Base-by-base conservation (phyloP, 2,113 vertebrate genomes). In the Onychostoma macrolepis region DNA sequence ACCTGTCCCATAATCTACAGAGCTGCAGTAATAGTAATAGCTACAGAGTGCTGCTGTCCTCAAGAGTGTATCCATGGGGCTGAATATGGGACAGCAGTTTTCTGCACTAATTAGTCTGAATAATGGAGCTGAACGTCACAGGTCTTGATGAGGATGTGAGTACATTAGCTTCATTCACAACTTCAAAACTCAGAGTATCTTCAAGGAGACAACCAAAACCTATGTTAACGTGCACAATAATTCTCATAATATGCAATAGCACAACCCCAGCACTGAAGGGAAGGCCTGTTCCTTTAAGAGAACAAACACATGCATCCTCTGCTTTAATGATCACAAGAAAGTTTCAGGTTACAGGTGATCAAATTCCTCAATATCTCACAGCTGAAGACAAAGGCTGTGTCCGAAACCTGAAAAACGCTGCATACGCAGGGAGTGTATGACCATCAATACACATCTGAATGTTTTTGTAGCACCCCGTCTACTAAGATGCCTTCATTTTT, bases 51-150 rank as follows among this genome's bases (percentile, higher is more conserved):
- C 65, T 65, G 86, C 21, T 58, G 41, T 74, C 43, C 72, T 75
- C 36, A 69, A 69, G 63, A 61, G 45, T 76, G 43, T 58, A 67
- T 74, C 33, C 85, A 69, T 19, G 69, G 43, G 82, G n/a, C 38
- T 53, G 80, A 74, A 81, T 84, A 65, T 72, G 33, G 76, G 58
- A 82, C 63, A 79, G 43, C 53, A 63, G 48, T 75, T 81, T 90
- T 90, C 87, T 90, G 91, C 87, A 90, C 87, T 79, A 89, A 87
- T 89, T 90, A 65, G 19, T 67, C 86, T 77, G 86, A 84, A 92
- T 87, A 90, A 89, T 85, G 65, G 65, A 61, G 24, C 30, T 24
- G n/a, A 63, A 80, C 21, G 36, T 28, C 28, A 71, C 9, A 4
- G 41, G 56, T 87, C 61, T 28, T 72, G 13, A 56, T 74, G 83